A percentile compares a stretch with the other conserved stretches of the same genome.
These are phyloP conservation scores for Gavia stellata DNA, from an alignment of 2,113 vertebrate genomes.

Conservation along the genomic window DNA sequence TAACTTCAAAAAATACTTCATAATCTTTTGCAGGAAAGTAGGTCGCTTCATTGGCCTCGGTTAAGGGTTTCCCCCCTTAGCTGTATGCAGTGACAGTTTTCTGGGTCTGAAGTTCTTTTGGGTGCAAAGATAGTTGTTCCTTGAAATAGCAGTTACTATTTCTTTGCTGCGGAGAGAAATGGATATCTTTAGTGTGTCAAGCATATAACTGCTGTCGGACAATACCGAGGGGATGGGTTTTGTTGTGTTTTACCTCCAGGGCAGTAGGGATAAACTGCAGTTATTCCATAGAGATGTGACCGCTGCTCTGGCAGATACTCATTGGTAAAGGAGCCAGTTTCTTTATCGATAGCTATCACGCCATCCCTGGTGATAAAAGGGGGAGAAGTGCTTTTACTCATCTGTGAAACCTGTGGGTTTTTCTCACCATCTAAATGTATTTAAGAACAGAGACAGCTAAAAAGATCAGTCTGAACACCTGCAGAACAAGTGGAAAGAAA, in stretches of 20 bases:
- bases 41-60: neutral
- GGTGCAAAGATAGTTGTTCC: neutral
- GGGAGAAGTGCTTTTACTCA: neutral
- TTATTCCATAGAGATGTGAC: conserved; percentile 94
- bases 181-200: fast-evolving
- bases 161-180: conserved; percentile 57
- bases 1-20: conserved; percentile 80
- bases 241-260: conserved; percentile 73
- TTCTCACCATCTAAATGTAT: fast-evolving
- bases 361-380: conserved; percentile 80
- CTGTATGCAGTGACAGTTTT: conserved; percentile 1
- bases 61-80: neutral
- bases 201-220: fast-evolving
- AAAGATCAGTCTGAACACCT: neutral
- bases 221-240: fast-evolving
- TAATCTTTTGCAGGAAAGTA: conserved; percentile 69
- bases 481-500: neutral
- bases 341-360: conserved; percentile 83
- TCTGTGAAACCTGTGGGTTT: fast-evolving
- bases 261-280: conserved; percentile 86
- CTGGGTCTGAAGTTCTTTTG: conserved; percentile 30
- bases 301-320: conserved; percentile 94
- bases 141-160: neutral
- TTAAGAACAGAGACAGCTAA: neutral
- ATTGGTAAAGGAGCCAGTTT: conserved; percentile 80